Conservation (phyloP, 2,888 invertebrate species). For the Mermis nigrescens region DNA sequence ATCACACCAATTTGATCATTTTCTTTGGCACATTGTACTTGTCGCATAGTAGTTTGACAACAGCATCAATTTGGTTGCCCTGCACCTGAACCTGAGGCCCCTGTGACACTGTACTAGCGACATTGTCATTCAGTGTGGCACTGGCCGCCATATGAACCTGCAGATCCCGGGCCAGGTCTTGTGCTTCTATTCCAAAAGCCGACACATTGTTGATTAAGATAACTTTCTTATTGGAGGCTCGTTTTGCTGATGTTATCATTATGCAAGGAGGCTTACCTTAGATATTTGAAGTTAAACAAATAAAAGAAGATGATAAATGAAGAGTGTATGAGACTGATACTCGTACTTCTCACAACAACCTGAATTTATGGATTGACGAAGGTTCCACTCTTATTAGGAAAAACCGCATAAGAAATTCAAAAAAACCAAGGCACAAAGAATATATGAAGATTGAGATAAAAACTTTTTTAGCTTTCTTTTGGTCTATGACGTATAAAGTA, state of each 20-base stretch:
- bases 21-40: background rate
- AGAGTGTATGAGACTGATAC: too few relatives aligned
- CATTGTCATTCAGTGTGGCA: slow-evolving; percentile 57
- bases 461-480: too few relatives aligned
- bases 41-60: background rate
- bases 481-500: too few relatives aligned
- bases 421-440: too few relatives aligned
- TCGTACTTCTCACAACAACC: too few relatives aligned
- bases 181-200: slow-evolving; percentile 57
- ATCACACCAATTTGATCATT: background rate
- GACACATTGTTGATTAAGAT: slow-evolving; percentile 75
- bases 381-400: too few relatives aligned
- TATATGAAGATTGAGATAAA: too few relatives aligned
- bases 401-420: too few relatives aligned
- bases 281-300: too few relatives aligned
- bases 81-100: slow-evolving; percentile 26
- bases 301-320: too few relatives aligned
- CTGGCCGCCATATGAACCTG: slow-evolving; percentile 70
- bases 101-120: too few relatives aligned
- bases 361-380: too few relatives aligned
- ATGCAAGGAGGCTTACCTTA: background rate
- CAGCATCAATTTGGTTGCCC: slow-evolving; percentile 13
- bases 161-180: slow-evolving; percentile 57
- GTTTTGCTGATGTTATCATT: slow-evolving; percentile 18
- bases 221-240: slow-evolving; percentile 41